Base-by-base conservation (phyloP, 2,113 vertebrate genomes). In the Setophaga kirtlandii region DNA sequence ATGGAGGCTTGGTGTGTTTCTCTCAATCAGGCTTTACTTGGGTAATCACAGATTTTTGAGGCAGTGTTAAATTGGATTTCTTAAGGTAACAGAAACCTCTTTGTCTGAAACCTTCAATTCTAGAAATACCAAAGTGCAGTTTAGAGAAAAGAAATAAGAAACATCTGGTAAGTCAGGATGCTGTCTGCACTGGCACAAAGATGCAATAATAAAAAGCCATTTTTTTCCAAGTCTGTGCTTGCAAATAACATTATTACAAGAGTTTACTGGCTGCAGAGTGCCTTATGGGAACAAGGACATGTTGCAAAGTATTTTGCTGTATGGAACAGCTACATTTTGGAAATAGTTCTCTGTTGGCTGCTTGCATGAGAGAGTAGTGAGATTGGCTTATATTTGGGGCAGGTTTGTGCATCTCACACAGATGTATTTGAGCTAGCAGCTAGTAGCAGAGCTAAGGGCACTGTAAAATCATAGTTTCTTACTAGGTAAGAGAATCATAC, bases 171-270 rank as follows among this genome's bases (percentile, higher is more conserved):
- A 95, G 27, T 85, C 96, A 33, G 71, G 77, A 94, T 86, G 68
- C 68, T 49, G 78, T 78, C 95, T 96, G 91, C 62, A 55, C 83
- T 97, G 97, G 96, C 95, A 87, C 83, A 94, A 92, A 87, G 83
- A 96, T 89, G 83, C 89, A 97, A 95, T 96, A 97, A 96, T 95
- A 83, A 96, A 94, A 91, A 68, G 77, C 12, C 4, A 15, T 92
- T 97, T 93, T 97, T 95, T 95, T 84, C 96, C 84, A 88, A 95
- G 96, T 96, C 95, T 95, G 94, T 95, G 96, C 62, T 95, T 94
- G 96, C 97, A 96, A 96, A 95, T 96, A 96, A 93, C 97, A 95
- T 97, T 98, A 97, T 97, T 97, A 96, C 96, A 97, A 86, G 96
- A 95, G 96, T 96, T 96, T 98, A 86, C 93, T 98, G 98, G 97